Conservation (phyloP, 1,140 invertebrate genomes). For the Linepithema humile region DNA sequence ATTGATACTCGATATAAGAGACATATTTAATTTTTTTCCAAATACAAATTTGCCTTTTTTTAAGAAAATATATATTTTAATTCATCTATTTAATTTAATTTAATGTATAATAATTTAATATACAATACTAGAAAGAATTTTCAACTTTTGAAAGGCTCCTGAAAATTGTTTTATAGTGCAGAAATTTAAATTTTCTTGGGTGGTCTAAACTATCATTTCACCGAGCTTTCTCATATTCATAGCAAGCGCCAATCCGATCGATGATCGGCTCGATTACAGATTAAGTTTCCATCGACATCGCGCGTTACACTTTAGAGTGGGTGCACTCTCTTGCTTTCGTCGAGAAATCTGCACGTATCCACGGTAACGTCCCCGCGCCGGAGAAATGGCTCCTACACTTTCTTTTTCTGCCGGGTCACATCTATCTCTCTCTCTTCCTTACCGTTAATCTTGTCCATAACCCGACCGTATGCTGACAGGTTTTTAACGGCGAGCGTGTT, state of each 20-base stretch:
- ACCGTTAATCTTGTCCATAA: slow-evolving; percentile 26
- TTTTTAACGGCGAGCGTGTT: slow-evolving; percentile 43
- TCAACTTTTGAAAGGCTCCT: not conserved
- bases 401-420: slow-evolving; percentile 49
- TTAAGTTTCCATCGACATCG: slow-evolving; percentile 60
- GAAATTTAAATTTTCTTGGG: not conserved
- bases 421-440: slow-evolving; percentile 37
- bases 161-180: not conserved
- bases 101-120: too few relatives aligned
- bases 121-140: not conserved
- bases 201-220: not conserved
- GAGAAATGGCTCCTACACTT: slow-evolving; percentile 54
- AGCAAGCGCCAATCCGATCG: not conserved
- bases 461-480: slow-evolving; percentile 16
- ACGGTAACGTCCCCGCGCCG: not conserved
- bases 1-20: not conserved
- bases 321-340: slow-evolving; percentile 60
- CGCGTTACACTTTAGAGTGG: slow-evolving; percentile 47
- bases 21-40: not conserved
- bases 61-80: too few relatives aligned
- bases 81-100: too few relatives aligned
- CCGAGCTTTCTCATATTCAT: slow-evolving; percentile 38
- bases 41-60: too few relatives aligned
- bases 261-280: slow-evolving; percentile 59
- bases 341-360: slow-evolving; percentile 53